phyloP scores from a whole-genome alignment of 1,140 invertebrate species.

The Hormaphis cornu region DNA sequence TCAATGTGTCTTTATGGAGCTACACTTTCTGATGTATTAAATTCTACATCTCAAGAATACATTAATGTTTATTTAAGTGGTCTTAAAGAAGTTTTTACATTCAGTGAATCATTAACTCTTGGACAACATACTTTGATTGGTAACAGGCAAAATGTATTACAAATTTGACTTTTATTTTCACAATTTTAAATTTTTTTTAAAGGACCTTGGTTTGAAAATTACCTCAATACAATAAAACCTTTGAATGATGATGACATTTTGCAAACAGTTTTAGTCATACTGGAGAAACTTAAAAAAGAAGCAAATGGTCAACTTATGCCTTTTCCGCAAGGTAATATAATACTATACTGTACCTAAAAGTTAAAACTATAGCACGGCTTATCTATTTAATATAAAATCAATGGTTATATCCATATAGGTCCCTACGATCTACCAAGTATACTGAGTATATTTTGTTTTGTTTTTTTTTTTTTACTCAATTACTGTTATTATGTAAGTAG shows the following conservation, averaged over 20 bases:
- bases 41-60: neutral
- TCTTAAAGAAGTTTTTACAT: slow-evolving; percentile 10
- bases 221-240: slow-evolving; percentile 1
- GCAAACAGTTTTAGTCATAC: neutral
- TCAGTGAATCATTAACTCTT: slow-evolving; percentile 9
- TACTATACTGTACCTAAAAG: neutral
- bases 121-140: slow-evolving; percentile 20
- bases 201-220: slow-evolving; percentile 22
- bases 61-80: neutral
- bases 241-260: neutral
- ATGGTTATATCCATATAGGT: too few relatives aligned
- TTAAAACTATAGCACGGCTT: too few relatives aligned
- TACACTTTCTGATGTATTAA: neutral
- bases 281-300: slow-evolving; percentile 5
- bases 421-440: too few relatives aligned
- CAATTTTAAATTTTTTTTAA: neutral
- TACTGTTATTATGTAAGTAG: too few relatives aligned
- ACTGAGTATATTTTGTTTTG: too few relatives aligned
- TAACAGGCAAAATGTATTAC: neutral
- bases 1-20: neutral
- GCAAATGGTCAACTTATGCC: slow-evolving; percentile 7
- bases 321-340: neutral
- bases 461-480: too few relatives aligned
- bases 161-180: neutral
- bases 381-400: too few relatives aligned